Evolutionary conservation across 1,140 invertebrate species (phyloP), one percentile per base, ranked within the genome.

Genomic region (Nephila pilipes): DNA sequence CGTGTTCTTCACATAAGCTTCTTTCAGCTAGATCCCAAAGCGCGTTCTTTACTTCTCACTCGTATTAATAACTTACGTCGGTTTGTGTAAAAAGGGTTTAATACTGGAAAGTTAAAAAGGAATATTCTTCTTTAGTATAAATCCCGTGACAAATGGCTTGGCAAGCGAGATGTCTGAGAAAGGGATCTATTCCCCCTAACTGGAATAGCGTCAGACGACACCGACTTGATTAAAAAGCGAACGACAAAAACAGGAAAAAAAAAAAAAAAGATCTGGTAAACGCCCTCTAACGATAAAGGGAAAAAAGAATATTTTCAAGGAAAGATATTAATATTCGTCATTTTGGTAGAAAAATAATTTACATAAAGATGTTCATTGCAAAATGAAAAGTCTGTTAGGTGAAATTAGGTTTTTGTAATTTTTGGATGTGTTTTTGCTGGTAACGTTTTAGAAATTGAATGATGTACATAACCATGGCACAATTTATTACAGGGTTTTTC

Each of bases 131-230:
- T 25, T 25, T 2, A 32, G 16, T 3, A 18, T 75, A 75, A 75
- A 75, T 75, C 69, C 69, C 29, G 18, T 75, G 69, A 75, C 69
- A 75, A 75, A 75, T 75, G 20, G 29, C 25, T 75, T 75, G 69
- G 69, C 69, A 36, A 32, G n/a, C 10, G 36, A 18, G 69, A 36
- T 4, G 69, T 75, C 69, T 75, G 16, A 29, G 1, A 32, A 36
- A 75, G 29, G 69, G 69, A 75, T 75, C 32, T 75, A 36, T 29
- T 75, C 18, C 16, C 12, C 18, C 29, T 18, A 75, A 65, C 12
- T 14, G 18, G 2, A 75, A 75, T 18, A 18, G 69, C 29, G 18
- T 65, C 63, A 65, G 20, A 36, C 32, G 69, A 36, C 12, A 32
- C 16, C 18, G 69, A 75, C 69, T 20, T 32, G 14, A 75, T 75